Evolutionary conservation across 2,113 vertebrate species (phyloP).

Genomic region (Rhineura floridana): DNA sequence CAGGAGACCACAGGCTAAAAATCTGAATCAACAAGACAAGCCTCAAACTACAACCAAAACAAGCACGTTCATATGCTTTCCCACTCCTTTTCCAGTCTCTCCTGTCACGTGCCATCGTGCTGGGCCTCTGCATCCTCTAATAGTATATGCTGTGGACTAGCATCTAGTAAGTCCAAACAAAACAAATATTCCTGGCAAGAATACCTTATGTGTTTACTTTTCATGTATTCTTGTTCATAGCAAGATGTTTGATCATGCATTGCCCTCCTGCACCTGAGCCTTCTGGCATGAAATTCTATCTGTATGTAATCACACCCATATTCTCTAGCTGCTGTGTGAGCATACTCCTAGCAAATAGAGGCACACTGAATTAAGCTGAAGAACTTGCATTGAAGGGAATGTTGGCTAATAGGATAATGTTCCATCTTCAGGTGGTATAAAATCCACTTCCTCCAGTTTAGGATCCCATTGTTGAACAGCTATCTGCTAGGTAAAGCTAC

Average conservation of each 20-base stretch:
- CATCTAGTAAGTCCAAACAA: background rate
- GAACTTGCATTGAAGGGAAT: too few species aligned
- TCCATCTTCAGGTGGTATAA: background rate
- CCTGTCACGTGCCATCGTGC: background rate
- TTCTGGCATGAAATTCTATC: background rate
- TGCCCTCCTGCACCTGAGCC: background rate
- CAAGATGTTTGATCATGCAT: background rate
- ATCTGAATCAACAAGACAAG: conserved; percentile 10
- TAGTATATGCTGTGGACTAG: background rate
- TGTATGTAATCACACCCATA: background rate
- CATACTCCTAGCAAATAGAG: background rate
- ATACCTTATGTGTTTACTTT: background rate
- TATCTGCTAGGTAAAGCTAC: too few species aligned
- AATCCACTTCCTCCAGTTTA: too few species aligned
- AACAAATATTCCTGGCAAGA: too few species aligned
- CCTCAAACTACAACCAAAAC: conserved; percentile 9
- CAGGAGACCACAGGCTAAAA: conserved; percentile 24
- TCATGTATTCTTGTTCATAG: background rate
- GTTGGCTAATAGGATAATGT: background rate
- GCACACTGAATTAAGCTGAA: background rate
- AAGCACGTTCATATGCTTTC: background rate
- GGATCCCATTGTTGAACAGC: too few species aligned
- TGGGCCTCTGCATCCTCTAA: background rate
- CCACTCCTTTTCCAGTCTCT: too few species aligned
- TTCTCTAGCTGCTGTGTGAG: background rate